Base-by-base conservation (phyloP, 2,888 invertebrate genomes). In the Scrobipalpa costella region DNA sequence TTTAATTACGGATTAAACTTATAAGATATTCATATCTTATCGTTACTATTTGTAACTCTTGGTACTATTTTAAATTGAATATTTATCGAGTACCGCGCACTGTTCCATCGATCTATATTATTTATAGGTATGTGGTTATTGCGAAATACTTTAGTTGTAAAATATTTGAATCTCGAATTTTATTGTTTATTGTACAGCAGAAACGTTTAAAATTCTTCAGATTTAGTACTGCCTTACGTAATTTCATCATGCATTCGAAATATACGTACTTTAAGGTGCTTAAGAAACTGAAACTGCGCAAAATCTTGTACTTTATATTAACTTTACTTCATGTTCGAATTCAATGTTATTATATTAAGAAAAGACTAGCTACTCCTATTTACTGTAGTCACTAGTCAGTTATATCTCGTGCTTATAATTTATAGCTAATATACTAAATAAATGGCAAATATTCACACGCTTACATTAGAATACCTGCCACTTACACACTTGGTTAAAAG, bases 1-100 rank as follows among this genome's bases (percentile, higher is more conserved):
- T 61, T 36, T 61, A 64, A 60, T 63, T 60, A 63, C 33, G 34
- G 55, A 55, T 55, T 33, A 55, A 55, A 15, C 27, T 15, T 55
- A 8, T 21, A 21, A 50, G 17, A 50, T 50, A 17, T 50, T 50
- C 17, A 21, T 21, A 50, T 17, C 21, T 21, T 17, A 50, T 50
- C 17, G 50, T 9, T 19, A 15, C n/a, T 6, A 15, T 44, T 44
- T 15, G n/a, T 44, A 15, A 44, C n/a, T 15, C n/a, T n/a, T 15
- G 44, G 44, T 44, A 44, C 15, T 15, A 44, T 44, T 44, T 44
- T 44, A 44, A 44, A 44, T 44, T 44, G 44, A 44, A 44, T 44
- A 44, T 44, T 44, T 44, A 44, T 44, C 15, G 44, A 44, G 44
- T 15, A 44, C 7, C 44, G 44, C 44, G 15, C 44, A 44, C 44